Percentiles rank a stretch among this genome's conserved stretches.
phyloP scores from a whole-genome alignment of 1,140 invertebrate species.

The Oreohelix idahoensis region DNA sequence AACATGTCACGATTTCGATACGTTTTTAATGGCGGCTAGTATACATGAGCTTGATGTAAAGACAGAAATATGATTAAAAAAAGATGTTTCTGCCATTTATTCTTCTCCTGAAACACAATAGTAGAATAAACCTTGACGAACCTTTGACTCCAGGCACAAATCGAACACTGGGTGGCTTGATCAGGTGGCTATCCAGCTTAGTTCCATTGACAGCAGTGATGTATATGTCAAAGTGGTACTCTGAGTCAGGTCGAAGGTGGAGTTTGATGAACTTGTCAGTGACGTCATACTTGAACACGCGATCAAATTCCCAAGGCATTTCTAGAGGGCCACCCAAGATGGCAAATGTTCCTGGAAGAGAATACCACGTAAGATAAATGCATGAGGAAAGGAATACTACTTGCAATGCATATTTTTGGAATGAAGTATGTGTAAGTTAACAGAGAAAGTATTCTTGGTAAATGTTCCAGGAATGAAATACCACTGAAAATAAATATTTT shows the following conservation, averaged over 20 bases:
- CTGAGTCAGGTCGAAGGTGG: conserved; percentile 18
- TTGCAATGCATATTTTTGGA: not conserved
- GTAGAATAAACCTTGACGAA: no score
- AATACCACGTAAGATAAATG: not conserved
- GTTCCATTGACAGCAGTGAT: conserved; percentile 43
- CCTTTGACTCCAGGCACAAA: conserved; percentile 36
- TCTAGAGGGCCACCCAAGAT: conserved; percentile 43
- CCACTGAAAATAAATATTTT: no score
- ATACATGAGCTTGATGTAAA: no score
- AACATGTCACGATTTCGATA: no score
- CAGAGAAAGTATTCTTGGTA: not conserved
- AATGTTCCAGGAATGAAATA: no score
- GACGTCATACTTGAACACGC: conserved; percentile 46
- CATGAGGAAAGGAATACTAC: not conserved
- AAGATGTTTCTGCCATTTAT: no score
- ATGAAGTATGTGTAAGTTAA: not conserved
- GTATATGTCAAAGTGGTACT: conserved; percentile 25
- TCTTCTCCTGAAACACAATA: no score
- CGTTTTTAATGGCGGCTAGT: no score
- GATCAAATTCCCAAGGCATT: conserved; percentile 44
- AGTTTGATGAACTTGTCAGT: conserved; percentile 34
- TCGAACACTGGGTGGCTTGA: conserved; percentile 39
- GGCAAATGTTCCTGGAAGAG: conserved; percentile 34
- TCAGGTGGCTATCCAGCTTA: conserved; percentile 23
- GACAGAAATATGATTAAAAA: no score